Evolutionary conservation across 2,888 invertebrate species (phyloP).

Genomic region (Chloroclystis v-ata): DNA sequence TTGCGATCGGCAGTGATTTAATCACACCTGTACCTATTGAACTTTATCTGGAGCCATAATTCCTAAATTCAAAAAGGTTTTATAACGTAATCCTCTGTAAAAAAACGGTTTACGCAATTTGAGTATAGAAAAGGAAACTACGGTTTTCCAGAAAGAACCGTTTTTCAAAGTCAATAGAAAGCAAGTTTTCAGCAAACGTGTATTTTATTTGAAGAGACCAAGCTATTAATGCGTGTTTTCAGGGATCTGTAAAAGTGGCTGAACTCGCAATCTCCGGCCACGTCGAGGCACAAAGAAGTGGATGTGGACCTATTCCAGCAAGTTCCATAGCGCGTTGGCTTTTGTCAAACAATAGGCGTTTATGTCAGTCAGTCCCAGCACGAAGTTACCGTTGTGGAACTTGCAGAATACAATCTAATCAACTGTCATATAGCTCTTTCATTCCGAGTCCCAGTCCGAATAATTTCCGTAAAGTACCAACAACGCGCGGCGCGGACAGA

Average conservation of each 20-base stretch:
- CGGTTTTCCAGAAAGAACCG: background rate
- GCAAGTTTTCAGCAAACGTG: no score
- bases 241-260: no score
- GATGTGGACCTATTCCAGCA: background rate
- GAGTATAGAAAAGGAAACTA: background rate
- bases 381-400: background rate
- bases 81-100: no score
- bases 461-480: conserved; percentile 11
- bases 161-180: background rate
- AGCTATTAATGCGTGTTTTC: no score
- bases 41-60: conserved; percentile 13
- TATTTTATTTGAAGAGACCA: no score
- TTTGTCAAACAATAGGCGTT: background rate
- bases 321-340: background rate
- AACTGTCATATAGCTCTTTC: conserved; percentile 8
- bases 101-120: no score
- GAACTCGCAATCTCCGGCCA: background rate
- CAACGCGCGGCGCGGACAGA: conserved; percentile 4
- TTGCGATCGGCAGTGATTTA: conserved; percentile 13
- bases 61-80: background rate
- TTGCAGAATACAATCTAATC: conserved; percentile 5
- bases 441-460: conserved; percentile 2
- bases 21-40: conserved; percentile 10
- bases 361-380: background rate
- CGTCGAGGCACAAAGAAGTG: background rate